Evolutionary conservation across 2,797 vertebrate genomes (phyloP).

Genomic region (Onychomys leucogaster): DNA sequence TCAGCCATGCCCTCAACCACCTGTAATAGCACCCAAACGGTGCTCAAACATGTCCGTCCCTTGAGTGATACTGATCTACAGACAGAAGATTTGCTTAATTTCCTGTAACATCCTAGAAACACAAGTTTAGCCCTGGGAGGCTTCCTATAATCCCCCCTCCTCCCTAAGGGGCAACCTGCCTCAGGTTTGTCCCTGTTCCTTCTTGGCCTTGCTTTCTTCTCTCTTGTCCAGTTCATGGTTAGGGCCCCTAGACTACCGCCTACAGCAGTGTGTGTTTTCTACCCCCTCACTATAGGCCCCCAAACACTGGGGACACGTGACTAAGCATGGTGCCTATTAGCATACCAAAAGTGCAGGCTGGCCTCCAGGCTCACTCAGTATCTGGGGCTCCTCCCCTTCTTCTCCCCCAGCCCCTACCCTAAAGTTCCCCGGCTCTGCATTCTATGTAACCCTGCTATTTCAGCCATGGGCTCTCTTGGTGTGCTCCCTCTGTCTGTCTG

Average conservation of each 20-base stretch:
- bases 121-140: not conserved
- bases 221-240: not conserved
- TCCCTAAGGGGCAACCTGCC: not conserved
- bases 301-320: not conserved
- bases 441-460: not conserved
- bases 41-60: not conserved
- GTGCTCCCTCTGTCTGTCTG: fast-evolving
- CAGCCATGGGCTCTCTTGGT: not conserved
- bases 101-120: constrained; percentile 17
- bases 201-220: not conserved
- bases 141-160: not conserved
- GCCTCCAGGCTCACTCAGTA: not conserved
- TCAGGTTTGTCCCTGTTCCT: not conserved
- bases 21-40: not conserved
- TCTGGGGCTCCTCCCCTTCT: not conserved
- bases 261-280: constrained; percentile 32
- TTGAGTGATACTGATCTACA: not conserved
- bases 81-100: not conserved
- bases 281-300: not conserved
- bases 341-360: not conserved
- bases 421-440: not conserved
- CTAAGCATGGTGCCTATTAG: not conserved
- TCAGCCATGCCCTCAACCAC: not conserved
- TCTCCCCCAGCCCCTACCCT: not conserved
- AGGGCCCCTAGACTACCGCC: not conserved